These are phyloP conservation scores for Toxotes jaculatrix DNA, from an alignment of 2,113 vertebrate species.

Conservation along the genomic window DNA sequence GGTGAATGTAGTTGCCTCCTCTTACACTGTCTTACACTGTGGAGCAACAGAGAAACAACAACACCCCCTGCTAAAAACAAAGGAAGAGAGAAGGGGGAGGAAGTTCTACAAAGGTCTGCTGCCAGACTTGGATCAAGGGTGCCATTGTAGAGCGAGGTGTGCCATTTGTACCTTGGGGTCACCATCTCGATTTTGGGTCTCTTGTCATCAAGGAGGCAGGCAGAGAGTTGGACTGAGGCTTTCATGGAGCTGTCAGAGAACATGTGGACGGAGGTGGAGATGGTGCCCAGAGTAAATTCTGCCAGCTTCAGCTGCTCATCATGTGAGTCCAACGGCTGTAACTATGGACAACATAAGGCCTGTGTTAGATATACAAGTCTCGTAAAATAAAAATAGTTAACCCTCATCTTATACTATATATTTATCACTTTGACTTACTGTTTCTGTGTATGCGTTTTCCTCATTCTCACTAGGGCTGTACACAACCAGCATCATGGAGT, in stretches of 20 bases:
- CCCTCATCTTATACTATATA: neutral
- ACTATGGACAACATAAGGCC: constrained; percentile 51
- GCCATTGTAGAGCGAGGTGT: neutral
- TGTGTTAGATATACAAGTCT: neutral
- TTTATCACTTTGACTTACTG: neutral
- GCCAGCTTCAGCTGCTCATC: constrained; percentile 90
- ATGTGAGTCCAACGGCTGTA: constrained; percentile 81
- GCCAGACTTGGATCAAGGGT: neutral
- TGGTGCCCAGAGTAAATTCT: constrained; percentile 92
- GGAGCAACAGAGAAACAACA: neutral
- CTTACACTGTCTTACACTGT: neutral
- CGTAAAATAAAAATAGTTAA: neutral
- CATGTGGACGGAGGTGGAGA: constrained; percentile 91
- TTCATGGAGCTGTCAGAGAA: constrained; percentile 91
- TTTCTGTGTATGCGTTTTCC: constrained; percentile 56
- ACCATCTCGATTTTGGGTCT: constrained; percentile 90
- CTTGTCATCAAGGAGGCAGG: constrained; percentile 96
- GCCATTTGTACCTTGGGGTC: constrained; percentile 86
- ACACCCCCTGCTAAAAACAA: neutral
- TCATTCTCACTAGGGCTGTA: constrained; percentile 86
- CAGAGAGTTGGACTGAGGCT: constrained; percentile 88
- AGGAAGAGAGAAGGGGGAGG: neutral
- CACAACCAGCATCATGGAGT: constrained; percentile 91
- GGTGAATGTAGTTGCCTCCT: neutral
- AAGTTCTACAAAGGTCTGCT: neutral